Base-by-base conservation (phyloP, 2,113 vertebrate species). In the Phasianus colchicus region DNA sequence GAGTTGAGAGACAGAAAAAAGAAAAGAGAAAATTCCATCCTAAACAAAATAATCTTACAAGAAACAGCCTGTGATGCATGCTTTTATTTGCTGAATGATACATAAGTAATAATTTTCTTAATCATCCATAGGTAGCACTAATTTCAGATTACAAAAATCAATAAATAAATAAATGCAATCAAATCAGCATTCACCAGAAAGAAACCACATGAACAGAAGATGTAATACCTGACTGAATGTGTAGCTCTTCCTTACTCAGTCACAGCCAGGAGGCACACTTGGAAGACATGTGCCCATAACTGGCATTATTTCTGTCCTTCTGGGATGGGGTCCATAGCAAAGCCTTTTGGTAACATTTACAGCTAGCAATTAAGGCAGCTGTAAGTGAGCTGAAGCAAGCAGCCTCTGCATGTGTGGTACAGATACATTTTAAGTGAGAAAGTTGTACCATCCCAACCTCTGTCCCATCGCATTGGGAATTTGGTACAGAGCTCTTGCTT, bases 381-480 rank as follows among this genome's bases (percentile, higher is more conserved):
- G 11, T 48, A n/a, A 65, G 34, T 11, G 81, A 74, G 27, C 21
- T 82, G 34, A 83, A 45, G 27, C 12, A 11, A 12, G 11, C 9
- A 36, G 11, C 21, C 42, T 86, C 54, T 55, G 22, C 30, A 72
- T 50, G 50, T 14, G 10, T 24, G 22, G 17, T 43, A 13, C 22
- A n/a, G 54, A 48, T 10, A 54, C 22, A 30, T 16, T 64, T 9
- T 42, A 6, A 20, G 29, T 45, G 24, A 72, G 20, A 25, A 7
- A 54, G n/a, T 42, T 5, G 1, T 43, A 34, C 2, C 36, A 11
- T 43, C 63, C 75, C 32, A 61, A 72, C 13, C 6, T 43, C 45
- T 48, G 27, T 43, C 18, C 12, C 1, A 0, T 22, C 16, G 24
- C 6, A 14, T 1, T 19, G 30, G 18, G n/a, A 13, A 29, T 77